Conservation (phyloP, 2,113 vertebrate genomes). For the Oreamnos americanus region DNA sequence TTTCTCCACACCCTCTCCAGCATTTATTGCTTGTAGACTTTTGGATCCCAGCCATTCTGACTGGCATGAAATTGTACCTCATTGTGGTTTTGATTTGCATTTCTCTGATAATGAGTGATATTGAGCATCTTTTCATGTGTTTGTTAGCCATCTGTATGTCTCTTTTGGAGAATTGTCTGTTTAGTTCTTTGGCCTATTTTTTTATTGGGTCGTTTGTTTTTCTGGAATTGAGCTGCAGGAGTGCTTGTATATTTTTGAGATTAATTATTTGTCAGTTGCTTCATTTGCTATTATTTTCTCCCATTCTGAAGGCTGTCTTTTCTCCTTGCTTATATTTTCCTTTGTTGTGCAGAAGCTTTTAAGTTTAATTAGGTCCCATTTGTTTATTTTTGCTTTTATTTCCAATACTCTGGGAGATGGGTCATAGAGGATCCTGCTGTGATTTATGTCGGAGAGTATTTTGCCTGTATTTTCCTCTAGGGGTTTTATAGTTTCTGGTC, state of each 20-base stretch:
- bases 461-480: not conserved
- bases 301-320: not conserved
- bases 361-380: not conserved
- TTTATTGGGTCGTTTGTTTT: not conserved
- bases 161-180: not conserved
- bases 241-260: not conserved
- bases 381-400: not conserved
- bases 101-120: too few relatives aligned
- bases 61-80: too few relatives aligned
- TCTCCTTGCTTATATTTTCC: not conserved
- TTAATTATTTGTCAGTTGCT: not conserved
- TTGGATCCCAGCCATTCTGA: too few relatives aligned
- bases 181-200: not conserved
- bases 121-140: too few relatives aligned
- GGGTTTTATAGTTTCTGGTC: not conserved
- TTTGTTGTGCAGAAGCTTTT: not conserved
- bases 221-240: not conserved
- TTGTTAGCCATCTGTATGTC: not conserved
- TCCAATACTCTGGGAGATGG: not conserved
- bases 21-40: too few relatives aligned
- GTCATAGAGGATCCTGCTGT: not conserved
- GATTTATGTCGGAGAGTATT: not conserved
- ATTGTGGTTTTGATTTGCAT: too few relatives aligned
- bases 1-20: not conserved
- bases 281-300: not conserved